phyloP scores from a whole-genome alignment of 2,797 vertebrate species.

The Catamblyrhynchus diadema region DNA sequence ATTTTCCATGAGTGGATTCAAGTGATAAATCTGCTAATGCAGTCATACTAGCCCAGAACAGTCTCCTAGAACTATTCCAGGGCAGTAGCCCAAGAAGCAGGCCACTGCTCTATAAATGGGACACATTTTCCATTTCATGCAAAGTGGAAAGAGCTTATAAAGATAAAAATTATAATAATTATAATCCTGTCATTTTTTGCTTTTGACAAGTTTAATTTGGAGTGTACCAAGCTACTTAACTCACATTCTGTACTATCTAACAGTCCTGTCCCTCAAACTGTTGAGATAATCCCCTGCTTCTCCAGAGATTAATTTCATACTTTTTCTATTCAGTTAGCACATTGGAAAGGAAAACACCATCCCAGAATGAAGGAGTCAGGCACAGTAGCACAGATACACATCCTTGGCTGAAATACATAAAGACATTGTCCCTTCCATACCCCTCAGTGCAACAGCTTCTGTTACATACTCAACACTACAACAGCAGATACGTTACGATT shows the following conservation, averaged over 20 bases:
- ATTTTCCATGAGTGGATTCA: background rate
- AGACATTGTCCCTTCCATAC: background rate
- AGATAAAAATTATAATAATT: background rate
- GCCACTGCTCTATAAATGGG: background rate
- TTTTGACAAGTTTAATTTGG: background rate
- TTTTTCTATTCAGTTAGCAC: background rate
- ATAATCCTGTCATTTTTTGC: background rate
- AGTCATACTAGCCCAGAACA: background rate
- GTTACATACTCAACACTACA: background rate
- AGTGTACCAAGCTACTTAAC: background rate
- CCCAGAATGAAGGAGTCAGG: background rate
- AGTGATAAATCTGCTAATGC: background rate
- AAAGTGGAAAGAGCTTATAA: background rate
- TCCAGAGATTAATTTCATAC: background rate
- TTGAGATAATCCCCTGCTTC: background rate
- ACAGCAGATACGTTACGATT: background rate
- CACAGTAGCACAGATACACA: background rate
- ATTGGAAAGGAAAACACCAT: background rate
- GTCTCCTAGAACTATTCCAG: background rate
- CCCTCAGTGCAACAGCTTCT: background rate
- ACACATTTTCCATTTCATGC: background rate
- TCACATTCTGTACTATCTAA: background rate
- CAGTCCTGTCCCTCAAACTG: background rate
- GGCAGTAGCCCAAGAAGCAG: background rate
- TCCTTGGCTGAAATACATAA: background rate